phyloP scores from a whole-genome alignment of 2,797 vertebrate genomes.

The Phalloptychus januarius region DNA sequence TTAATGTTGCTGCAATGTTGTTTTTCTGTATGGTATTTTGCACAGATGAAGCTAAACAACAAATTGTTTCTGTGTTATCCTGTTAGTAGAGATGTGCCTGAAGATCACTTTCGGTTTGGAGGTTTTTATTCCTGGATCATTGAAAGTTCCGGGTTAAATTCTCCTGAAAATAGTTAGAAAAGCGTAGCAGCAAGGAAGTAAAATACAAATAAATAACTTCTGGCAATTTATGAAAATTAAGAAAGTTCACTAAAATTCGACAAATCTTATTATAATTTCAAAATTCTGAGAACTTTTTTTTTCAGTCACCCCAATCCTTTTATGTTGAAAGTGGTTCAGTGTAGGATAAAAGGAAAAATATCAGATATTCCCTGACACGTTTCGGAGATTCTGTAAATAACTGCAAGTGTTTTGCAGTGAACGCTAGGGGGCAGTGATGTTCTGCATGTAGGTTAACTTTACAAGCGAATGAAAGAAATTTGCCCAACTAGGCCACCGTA shows the following conservation, averaged over 20 bases:
- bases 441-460: background rate
- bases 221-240: background rate
- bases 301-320: background rate
- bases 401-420: background rate
- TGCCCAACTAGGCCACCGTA: slow-evolving; percentile 61
- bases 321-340: background rate
- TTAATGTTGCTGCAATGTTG: background rate
- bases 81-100: background rate
- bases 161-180: background rate
- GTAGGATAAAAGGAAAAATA: background rate
- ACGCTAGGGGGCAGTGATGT: slow-evolving; percentile 36
- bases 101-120: background rate
- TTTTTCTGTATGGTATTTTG: background rate
- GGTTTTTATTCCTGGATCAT: background rate
- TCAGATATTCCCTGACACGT: background rate
- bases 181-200: background rate
- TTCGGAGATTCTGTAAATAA: background rate
- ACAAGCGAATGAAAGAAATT: background rate
- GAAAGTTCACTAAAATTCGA: background rate
- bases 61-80: background rate
- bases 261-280: background rate
- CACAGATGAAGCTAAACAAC: background rate
- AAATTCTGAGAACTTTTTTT: too few species aligned
- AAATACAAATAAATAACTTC: background rate
- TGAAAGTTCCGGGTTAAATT: background rate